These are phyloP conservation scores for Chrysoperla carnea DNA, from an alignment of 1,140 invertebrate genomes.

Conservation along the genomic window DNA sequence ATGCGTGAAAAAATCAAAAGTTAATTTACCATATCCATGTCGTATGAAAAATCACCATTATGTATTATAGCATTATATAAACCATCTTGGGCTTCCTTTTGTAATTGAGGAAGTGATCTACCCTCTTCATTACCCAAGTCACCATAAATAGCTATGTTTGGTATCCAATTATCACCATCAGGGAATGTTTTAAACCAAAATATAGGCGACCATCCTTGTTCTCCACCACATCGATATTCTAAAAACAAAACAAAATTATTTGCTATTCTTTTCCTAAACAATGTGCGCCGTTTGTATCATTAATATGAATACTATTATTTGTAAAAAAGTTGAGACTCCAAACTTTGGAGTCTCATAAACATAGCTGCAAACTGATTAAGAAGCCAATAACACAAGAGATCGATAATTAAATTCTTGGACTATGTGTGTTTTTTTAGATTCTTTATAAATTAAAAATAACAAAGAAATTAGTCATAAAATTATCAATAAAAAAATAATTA, in stretches of 20 bases:
- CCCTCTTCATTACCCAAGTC: constrained; percentile 53
- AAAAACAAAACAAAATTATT: too few species aligned
- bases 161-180: constrained; percentile 33
- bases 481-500: constrained; percentile 4
- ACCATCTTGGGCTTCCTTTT: constrained; percentile 37
- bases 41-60: constrained; percentile 61
- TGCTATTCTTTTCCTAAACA: too few species aligned
- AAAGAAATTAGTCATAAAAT: too few species aligned
- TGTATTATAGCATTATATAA: constrained; percentile 50
- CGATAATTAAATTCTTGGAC: too few species aligned
- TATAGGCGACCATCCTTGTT: constrained; percentile 7
- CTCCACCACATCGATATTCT: constrained; percentile 1
- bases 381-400: too few species aligned
- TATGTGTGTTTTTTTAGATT: too few species aligned
- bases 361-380: too few species aligned
- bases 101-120: constrained; percentile 36
- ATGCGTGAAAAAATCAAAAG: background rate
- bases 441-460: too few species aligned
- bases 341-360: too few species aligned
- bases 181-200: constrained; percentile 9
- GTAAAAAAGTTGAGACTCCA: too few species aligned
- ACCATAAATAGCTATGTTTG: constrained; percentile 43
- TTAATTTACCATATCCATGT: constrained; percentile 34
- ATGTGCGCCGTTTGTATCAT: too few species aligned
- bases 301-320: too few species aligned